Conservation (phyloP, 2,113 vertebrate genomes). For the Thymallus thymallus region DNA sequence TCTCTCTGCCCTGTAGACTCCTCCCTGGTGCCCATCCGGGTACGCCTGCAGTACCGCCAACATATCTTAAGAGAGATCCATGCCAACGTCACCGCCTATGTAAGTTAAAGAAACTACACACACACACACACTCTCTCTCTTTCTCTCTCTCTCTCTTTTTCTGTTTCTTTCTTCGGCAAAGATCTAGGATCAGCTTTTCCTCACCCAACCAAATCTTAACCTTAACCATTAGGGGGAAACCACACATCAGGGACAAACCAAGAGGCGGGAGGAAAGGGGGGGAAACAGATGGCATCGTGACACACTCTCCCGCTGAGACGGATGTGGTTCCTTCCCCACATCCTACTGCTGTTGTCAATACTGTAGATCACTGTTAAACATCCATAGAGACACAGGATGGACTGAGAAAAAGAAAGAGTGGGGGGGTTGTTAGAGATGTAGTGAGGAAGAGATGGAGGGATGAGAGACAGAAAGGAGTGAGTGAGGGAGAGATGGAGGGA, state of each 20-base stretch:
- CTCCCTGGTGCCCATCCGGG: conserved; percentile 73
- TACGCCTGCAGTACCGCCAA: conserved; percentile 83
- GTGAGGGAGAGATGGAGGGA: neutral
- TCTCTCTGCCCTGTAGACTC: conserved; percentile 64
- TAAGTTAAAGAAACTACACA: conserved; percentile 58
- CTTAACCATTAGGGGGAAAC: too few relatives aligned
- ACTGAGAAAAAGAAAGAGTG: conserved; percentile 9
- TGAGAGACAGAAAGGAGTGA: neutral
- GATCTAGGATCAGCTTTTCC: neutral
- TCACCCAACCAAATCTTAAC: too few relatives aligned
- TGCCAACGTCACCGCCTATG: conserved; percentile 83
- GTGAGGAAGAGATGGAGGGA: neutral
- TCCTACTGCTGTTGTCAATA: conserved; percentile 37
- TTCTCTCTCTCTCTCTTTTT: too few relatives aligned
- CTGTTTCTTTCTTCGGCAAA: too few relatives aligned
- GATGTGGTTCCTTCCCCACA: conserved; percentile 64
- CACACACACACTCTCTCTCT: neutral
- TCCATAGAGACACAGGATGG: conserved; percentile 8
- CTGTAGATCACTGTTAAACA: conserved; percentile 14
- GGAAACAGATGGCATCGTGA: conserved; percentile 36
- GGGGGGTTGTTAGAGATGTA: conserved; percentile 30
- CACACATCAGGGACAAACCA: neutral
- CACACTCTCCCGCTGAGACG: conserved; percentile 17
- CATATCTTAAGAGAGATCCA: conserved; percentile 82
- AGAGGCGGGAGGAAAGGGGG: neutral